These are phyloP conservation scores for Sthenelais limicola DNA, from an alignment of 2,888 invertebrate genomes.

Conservation along the genomic window DNA sequence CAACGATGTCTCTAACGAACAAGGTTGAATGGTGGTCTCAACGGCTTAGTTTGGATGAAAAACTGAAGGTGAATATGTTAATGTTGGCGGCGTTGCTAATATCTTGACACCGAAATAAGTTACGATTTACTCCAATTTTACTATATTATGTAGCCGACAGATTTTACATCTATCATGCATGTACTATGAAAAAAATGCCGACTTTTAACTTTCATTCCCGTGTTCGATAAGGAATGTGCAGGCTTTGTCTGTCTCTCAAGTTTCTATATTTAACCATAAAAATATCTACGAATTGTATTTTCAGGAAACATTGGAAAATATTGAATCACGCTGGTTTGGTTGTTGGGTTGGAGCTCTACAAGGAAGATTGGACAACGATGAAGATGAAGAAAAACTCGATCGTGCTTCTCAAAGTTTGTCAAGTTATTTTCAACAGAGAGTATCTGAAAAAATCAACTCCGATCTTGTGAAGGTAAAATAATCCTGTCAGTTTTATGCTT, in stretches of 20 bases:
- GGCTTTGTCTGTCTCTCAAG: no score
- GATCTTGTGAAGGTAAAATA: no score
- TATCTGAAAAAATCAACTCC: no score
- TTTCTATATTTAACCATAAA: no score
- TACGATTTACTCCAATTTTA: no score
- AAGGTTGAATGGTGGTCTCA: conserved; percentile 62
- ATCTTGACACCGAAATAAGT: no score
- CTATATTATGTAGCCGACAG: background rate
- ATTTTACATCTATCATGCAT: background rate
- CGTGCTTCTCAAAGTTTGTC: background rate
- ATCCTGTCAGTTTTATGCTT: no score
- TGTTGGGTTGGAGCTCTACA: conserved; percentile 54
- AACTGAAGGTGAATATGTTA: conserved; percentile 56
- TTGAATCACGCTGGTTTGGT: conserved; percentile 60
- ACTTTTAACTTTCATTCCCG: background rate
- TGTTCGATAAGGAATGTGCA: no score
- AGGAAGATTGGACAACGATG: conserved; percentile 37
- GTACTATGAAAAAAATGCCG: background rate
- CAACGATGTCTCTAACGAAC: conserved; percentile 54
- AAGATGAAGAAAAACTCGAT: conserved; percentile 1
- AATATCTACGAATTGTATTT: no score
- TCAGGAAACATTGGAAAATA: conserved; percentile 55
- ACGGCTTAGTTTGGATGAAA: conserved; percentile 54
- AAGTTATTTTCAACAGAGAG: no score
- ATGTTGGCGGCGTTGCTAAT: no score